Evolutionary conservation across 1,140 invertebrate species (phyloP).

Genomic region (Planococcus citri): DNA sequence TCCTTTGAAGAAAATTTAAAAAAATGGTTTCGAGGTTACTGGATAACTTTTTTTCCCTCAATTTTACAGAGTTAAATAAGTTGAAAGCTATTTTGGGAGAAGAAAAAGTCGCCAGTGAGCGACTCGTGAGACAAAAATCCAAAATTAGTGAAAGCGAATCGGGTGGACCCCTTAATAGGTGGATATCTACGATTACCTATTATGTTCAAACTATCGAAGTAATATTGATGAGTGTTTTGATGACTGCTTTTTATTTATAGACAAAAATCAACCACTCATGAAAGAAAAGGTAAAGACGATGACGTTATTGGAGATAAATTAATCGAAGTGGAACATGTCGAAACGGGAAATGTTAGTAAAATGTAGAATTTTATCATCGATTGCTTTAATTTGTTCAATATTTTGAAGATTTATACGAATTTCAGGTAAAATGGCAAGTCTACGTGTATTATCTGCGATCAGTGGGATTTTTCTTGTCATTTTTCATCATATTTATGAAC

Average conservation of each 20-base stretch:
- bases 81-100: conserved; percentile 20
- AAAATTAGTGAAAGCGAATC: conserved; percentile 41
- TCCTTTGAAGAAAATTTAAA: background rate
- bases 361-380: background rate
- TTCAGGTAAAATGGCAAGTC: conserved; percentile 71
- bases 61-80: conserved; percentile 20
- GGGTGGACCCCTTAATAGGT: background rate
- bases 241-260: too few species aligned
- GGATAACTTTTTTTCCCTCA: background rate
- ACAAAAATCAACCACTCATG: background rate
- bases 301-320: conserved; percentile 48
- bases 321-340: conserved; percentile 75
- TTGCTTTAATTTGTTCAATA: background rate
- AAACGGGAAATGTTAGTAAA: conserved; percentile 72
- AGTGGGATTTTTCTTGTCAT: conserved; percentile 59
- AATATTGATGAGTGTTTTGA: too few species aligned
- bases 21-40: too few species aligned
- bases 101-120: conserved; percentile 18
- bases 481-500: conserved; percentile 68
- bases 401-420: conserved; percentile 14
- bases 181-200: too few species aligned
- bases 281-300: background rate
- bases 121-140: conserved; percentile 24
- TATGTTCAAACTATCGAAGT: too few species aligned
- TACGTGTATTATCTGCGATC: conserved; percentile 81